A percentile compares a stretch with the other conserved stretches of the same genome.
Conservation (phyloP, 2,888 invertebrate genomes). For the Prenolepis imparis region DNA sequence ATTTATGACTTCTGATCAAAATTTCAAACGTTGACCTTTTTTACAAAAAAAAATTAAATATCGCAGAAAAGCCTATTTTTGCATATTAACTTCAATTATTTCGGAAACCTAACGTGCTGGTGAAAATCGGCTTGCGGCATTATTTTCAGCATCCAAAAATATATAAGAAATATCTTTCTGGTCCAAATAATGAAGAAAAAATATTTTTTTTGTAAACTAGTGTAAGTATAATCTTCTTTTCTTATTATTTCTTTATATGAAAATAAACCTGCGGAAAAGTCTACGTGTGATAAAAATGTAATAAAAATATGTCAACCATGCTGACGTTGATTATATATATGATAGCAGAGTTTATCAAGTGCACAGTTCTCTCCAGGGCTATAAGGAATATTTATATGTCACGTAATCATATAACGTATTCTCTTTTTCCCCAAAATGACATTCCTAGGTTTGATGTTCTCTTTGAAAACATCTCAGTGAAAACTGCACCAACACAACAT, state of each 20-base stretch:
- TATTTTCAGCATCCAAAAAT: no score
- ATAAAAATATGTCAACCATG: not conserved
- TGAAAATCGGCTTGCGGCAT: no score
- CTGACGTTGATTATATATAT: conserved; percentile 13
- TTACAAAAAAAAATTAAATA: no score
- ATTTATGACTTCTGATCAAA: no score
- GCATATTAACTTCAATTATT: no score
- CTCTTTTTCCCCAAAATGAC: not conserved
- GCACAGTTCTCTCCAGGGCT: not conserved
- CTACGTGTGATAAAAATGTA: not conserved
- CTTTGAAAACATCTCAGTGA: conserved; percentile 15
- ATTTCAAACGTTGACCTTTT: no score
- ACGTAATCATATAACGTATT: not conserved
- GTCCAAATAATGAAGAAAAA: no score
- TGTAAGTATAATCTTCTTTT: not conserved
- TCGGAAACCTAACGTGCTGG: no score
- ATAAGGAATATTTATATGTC: conserved; percentile 15
- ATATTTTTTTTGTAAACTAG: no score
- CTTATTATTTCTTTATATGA: not conserved
- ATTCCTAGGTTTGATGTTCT: conserved; percentile 8
- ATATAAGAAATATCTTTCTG: no score
- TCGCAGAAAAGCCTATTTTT: no score
- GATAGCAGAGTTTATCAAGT: conserved; percentile 2
- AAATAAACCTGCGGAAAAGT: not conserved
- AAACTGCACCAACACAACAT: conserved; percentile 13